Base-by-base conservation (phyloP, 2,888 invertebrate genomes). In the Idaea straminata region DNA sequence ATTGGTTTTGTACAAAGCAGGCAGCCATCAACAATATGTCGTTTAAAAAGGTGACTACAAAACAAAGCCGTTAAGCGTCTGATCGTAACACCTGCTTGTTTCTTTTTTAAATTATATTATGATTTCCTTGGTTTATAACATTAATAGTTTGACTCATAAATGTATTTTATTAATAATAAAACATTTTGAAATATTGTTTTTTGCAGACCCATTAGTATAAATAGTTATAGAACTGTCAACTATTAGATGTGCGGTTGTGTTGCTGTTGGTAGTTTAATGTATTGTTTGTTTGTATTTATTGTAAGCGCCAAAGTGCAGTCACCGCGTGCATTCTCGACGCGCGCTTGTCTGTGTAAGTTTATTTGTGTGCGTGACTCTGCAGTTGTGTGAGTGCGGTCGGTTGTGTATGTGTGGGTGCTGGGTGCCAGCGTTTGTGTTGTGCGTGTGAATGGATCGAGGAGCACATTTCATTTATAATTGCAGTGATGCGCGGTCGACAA, bases 381-480 rank as follows among this genome's bases (percentile, higher is more conserved):
- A 74, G 62, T 70, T 72, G 89, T 89, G 90, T 85, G 90, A 78
- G 91, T 87, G 86, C 73, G 74, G 68, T 75, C 74, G 67, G 62
- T 66, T 79, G 73, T 71, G 74, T 61, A 67, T 77, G 84, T 83
- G 84, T 86, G 86, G 69, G 87, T 83, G 82, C 76, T 79, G 82
- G 84, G 88, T 83, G 88, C 89, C 88, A 89, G 87, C 88, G 85
- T 86, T 85, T 91, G 91, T 90, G 89, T 85, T 91, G 91, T 90
- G 89, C 91, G 92, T 91, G 92, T 92, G 91, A 92, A 92, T 92
- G 92, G 88, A 90, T 91, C 91, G 88, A 90, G 83, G 87, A 92
- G 88, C 89, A 91, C 91, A 92, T 92, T 91, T 91, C 89, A 88
- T 91, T 92, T 92, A 91, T 91, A 92, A 92, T 92, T 91, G 91